Percentiles rank a stretch among this genome's conserved stretches.
Conservation (phyloP, 2,888 invertebrate species). For the Rugalucina vietnamica region DNA sequence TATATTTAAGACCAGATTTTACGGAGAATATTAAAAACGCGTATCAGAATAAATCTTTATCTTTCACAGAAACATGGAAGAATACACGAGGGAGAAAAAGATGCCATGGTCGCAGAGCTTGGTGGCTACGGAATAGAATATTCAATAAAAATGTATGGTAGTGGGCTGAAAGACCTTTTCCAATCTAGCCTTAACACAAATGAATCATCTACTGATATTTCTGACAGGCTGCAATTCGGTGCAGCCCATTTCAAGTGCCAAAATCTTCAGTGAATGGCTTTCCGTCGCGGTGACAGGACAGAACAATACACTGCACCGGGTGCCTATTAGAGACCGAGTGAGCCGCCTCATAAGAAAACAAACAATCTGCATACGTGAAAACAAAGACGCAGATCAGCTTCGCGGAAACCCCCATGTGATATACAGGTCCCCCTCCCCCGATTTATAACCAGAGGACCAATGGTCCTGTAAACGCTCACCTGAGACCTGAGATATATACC, state of each 20-base stretch:
- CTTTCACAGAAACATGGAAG: constrained; percentile 66
- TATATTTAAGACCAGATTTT: constrained; percentile 69
- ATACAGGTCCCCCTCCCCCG: no score
- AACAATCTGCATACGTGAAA: no score
- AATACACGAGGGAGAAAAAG: constrained; percentile 73
- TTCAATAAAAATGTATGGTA: constrained; percentile 70
- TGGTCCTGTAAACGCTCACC: no score
- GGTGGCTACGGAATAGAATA: constrained; percentile 70
- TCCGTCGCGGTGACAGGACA: constrained; percentile 23
- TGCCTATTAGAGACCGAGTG: neutral
- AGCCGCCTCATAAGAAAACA: no score
- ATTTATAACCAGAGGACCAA: no score
- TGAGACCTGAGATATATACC: no score
- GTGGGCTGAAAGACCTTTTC: constrained; percentile 24
- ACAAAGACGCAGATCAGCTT: no score
- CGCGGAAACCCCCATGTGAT: no score
- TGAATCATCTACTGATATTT: constrained; percentile 47
- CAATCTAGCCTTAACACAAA: neutral
- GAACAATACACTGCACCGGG: constrained; percentile 35
- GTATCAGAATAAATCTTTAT: constrained; percentile 45
- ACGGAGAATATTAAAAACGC: constrained; percentile 56
- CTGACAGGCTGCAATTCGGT: constrained; percentile 69
- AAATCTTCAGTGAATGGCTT: constrained; percentile 76
- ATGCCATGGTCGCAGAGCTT: constrained; percentile 67
- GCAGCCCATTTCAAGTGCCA: constrained; percentile 77